Conservation (phyloP, 1,140 invertebrate genomes). For the Trachelipus rathkii region DNA sequence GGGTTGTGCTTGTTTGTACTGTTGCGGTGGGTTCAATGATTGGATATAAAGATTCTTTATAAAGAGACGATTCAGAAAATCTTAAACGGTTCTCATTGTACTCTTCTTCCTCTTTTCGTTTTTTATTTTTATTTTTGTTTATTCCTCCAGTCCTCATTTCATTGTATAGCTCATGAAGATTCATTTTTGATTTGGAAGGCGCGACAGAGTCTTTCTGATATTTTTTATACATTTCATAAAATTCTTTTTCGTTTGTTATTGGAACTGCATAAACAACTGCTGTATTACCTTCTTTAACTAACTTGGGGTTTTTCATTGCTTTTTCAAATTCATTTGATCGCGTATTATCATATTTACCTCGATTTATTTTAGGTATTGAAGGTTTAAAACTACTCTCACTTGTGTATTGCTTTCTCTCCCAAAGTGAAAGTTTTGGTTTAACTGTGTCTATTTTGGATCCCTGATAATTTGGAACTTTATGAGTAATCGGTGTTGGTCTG, state of each 20-base stretch:
- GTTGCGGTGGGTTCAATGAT: background rate
- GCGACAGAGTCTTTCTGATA: constrained; percentile 23
- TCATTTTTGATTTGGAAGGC: constrained; percentile 17
- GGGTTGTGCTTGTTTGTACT: background rate
- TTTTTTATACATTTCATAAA: constrained; percentile 28
- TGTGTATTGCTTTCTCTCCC: background rate
- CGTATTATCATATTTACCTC: background rate
- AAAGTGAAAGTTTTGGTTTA: background rate
- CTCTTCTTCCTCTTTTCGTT: constrained; percentile 25
- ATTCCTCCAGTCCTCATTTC: constrained; percentile 17
- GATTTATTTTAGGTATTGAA: background rate
- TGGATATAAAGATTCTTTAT: background rate
- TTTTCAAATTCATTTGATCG: constrained; percentile 24
- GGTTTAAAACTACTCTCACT: background rate
- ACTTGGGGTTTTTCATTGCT: constrained; percentile 24
- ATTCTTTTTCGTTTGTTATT: constrained; percentile 23
- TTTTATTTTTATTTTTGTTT: background rate
- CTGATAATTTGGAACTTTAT: background rate
- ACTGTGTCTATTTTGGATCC: background rate
- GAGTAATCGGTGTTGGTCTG: background rate
- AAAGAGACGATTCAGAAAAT: background rate
- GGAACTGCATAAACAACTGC: constrained; percentile 28
- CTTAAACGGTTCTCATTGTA: constrained; percentile 20
- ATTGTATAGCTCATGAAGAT: constrained; percentile 24
- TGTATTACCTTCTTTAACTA: constrained; percentile 20